Conservation (phyloP, 2,797 vertebrate species). For the Rhinella marina region DNA sequence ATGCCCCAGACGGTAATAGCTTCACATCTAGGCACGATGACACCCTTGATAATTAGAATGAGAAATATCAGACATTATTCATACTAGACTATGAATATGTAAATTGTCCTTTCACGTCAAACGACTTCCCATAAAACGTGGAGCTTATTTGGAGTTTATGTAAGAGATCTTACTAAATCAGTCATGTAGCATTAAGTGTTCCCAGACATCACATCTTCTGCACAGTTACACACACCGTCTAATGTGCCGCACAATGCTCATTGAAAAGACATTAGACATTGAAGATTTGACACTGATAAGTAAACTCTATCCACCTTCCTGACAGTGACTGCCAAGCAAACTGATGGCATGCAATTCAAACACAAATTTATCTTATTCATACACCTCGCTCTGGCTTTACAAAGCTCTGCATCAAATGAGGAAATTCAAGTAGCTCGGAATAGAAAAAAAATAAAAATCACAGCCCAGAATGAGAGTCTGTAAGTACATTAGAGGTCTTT, state of each 20-base stretch:
- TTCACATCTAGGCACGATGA: too few relatives aligned
- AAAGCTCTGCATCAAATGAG: slow-evolving; percentile 27
- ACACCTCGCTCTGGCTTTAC: slow-evolving; percentile 18
- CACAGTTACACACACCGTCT: slow-evolving; percentile 25
- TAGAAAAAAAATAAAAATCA: not conserved
- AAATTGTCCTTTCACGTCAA: not conserved
- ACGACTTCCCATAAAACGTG: not conserved
- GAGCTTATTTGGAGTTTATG: slow-evolving; percentile 16
- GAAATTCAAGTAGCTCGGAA: slow-evolving; percentile 12
- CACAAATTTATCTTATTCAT: slow-evolving; percentile 52
- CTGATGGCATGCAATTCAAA: slow-evolving; percentile 41
- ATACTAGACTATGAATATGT: not conserved
- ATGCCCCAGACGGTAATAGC: too few relatives aligned
- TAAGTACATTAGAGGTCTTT: not conserved
- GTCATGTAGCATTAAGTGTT: slow-evolving; percentile 36
- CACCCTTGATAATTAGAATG: not conserved
- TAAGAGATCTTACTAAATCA: slow-evolving; percentile 5
- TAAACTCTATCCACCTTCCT: slow-evolving; percentile 55
- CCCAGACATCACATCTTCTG: slow-evolving; percentile 42
- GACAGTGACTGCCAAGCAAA: slow-evolving; percentile 54
- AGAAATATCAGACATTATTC: not conserved
- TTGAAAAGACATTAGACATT: slow-evolving; percentile 57
- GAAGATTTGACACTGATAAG: slow-evolving; percentile 58
- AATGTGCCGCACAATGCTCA: slow-evolving; percentile 44
- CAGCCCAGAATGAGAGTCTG: not conserved